Evolutionary conservation across 2,113 vertebrate genomes (phyloP).

Genomic region (Malurus alboscapulatus): DNA sequence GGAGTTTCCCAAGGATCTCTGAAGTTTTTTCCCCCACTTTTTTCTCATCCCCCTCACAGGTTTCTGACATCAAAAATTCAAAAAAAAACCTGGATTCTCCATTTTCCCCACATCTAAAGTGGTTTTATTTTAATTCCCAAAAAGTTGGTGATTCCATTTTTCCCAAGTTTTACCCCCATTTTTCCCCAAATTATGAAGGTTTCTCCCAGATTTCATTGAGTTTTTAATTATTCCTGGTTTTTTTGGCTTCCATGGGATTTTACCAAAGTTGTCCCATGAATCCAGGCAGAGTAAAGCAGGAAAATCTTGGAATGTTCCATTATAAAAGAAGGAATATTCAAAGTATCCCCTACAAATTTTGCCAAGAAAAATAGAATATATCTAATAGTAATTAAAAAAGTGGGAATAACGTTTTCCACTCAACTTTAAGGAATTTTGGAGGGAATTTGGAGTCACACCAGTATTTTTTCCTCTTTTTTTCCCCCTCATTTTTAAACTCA

Average conservation of each 20-base stretch:
- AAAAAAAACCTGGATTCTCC: neutral
- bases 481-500: neutral
- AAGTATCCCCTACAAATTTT: too few species aligned
- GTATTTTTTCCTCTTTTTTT: neutral
- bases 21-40: neutral
- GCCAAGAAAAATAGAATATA: fast-evolving
- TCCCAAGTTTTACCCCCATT: neutral
- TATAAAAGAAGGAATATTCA: fast-evolving
- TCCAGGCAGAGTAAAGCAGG: neutral
- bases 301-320: neutral
- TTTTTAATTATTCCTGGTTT: neutral
- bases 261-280: neutral
- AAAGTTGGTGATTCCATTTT: fast-evolving
- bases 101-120: fast-evolving
- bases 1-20: too few species aligned
- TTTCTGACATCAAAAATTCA: neutral
- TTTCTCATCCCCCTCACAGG: neutral
- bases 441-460: neutral
- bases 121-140: neutral
- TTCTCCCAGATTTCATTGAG: neutral
- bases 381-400: neutral
- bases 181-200: neutral
- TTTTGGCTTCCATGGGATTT: neutral
- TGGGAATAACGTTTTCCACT: neutral
- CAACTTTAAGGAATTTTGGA: neutral